Base-by-base conservation (phyloP, 1,140 invertebrate species). In the Zaprionus taronus region DNA sequence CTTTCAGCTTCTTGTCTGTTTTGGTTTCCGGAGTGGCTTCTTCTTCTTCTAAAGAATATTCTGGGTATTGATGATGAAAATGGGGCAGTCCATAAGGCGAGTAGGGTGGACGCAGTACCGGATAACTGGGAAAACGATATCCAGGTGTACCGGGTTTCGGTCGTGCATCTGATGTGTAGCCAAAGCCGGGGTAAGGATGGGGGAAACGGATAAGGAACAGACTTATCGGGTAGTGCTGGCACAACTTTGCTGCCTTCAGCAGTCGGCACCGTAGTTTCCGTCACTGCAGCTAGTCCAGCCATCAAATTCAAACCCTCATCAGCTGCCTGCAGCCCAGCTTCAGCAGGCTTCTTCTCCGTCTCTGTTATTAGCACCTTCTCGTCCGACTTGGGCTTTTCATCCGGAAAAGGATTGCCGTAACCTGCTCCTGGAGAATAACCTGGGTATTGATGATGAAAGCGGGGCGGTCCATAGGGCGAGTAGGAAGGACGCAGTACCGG, bases 241-340 rank as follows among this genome's bases (percentile, higher is more conserved):
- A 41, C 15, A n/a, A 61, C 55, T 56, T 79, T 79, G 15, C 74
- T 79, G 5, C 68, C 65, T 5, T 68, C 74, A 4, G 79, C 67
- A 34, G 31, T 34, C 31, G 31, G 9, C 31, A 11, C 31, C 0
- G 31, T 34, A 34, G 31, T 34, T 11, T 34, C 31, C 31, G 31
- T 11, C 28, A 58, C 20, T 4, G 71, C 68, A 2, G 31, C 24
- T 22, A 17, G 68, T 34, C 3, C 31, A 11, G 31, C 31, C 31
- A 11, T 34, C 31, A 34, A 11, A 2, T 7, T 7, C 31, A 34
- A 0, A 26, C 28, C 34, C 12, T 49, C 64, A 0, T 41, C 49
- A 51, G 17, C 51, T 51, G 7, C 41, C 70, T 47, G n/a, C 22
- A 20, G 12, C 2, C 41, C 38, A 15, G 61, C 15, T 17, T 66